Conservation (phyloP, 64 coral and sea anemone species). For the Montipora cactus region DNA sequence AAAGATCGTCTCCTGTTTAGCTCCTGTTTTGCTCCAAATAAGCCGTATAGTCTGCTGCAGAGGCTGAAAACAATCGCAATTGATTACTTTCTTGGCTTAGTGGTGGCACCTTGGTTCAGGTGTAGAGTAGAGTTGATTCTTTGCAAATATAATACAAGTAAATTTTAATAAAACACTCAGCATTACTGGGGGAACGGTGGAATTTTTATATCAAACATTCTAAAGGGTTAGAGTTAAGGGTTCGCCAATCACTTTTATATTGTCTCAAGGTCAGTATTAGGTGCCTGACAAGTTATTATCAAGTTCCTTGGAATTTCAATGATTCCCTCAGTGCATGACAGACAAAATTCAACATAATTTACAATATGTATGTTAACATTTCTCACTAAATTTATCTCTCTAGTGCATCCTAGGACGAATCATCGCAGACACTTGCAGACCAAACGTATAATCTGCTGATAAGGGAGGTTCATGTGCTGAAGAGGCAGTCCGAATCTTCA, state of each 20-base stretch:
- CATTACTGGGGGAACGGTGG: too few species aligned
- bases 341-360: background rate
- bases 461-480: background rate
- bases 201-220: too few species aligned
- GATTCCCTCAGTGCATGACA: background rate
- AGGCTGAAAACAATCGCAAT: too few species aligned
- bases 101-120: too few species aligned
- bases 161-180: too few species aligned
- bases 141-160: too few species aligned
- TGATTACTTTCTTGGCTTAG: too few species aligned
- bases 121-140: too few species aligned
- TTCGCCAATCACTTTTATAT: background rate
- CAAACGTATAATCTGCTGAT: constrained; percentile 4
- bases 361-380: background rate
- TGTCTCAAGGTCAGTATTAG: background rate
- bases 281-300: background rate
- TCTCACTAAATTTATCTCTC: background rate
- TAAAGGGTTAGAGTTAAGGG: too few species aligned
- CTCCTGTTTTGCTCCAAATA: too few species aligned
- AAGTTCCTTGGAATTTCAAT: background rate
- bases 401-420: background rate
- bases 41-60: too few species aligned
- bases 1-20: too few species aligned
- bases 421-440: background rate
- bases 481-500: background rate